A percentile compares a stretch with the other conserved stretches of the same genome.
These are phyloP conservation scores for Fregata magnificens DNA, from an alignment of 2,113 vertebrate genomes.

Conservation along the genomic window DNA sequence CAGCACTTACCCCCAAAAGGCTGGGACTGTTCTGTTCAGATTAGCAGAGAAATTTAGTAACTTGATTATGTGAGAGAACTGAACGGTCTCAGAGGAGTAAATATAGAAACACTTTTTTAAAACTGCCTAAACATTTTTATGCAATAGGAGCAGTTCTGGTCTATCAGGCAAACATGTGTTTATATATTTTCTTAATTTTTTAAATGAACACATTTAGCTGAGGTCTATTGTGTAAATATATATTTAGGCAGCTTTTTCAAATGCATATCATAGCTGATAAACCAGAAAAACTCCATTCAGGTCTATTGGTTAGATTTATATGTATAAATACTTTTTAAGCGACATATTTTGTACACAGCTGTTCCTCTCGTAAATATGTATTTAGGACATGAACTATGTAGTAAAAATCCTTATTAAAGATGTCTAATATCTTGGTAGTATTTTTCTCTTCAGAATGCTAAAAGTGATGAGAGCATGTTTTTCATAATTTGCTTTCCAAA, in stretches of 20 bases:
- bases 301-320: constrained; percentile 70
- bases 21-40: constrained; percentile 24
- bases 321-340: constrained; percentile 75
- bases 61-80: neutral
- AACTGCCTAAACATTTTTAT: constrained; percentile 67
- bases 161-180: constrained; percentile 62
- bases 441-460: constrained; percentile 62
- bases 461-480: constrained; percentile 34
- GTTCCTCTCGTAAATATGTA: constrained; percentile 70
- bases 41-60: constrained; percentile 6
- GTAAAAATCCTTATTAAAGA: constrained; percentile 70
- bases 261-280: constrained; percentile 71
- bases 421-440: constrained; percentile 62
- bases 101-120: constrained; percentile 50
- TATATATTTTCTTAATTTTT: constrained; percentile 71
- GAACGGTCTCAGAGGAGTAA: constrained; percentile 43
- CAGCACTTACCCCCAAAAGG: neutral
- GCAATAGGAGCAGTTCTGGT: constrained; percentile 59
- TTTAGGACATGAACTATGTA: constrained; percentile 67
- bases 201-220: constrained; percentile 72
- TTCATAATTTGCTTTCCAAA: constrained; percentile 54
- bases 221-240: constrained; percentile 74
- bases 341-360: constrained; percentile 69
- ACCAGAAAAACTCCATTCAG: constrained; percentile 68
- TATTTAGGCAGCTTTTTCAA: constrained; percentile 74